Evolutionary conservation across 2,888 invertebrate genomes (phyloP).

Genomic region (Patella caerulea): DNA sequence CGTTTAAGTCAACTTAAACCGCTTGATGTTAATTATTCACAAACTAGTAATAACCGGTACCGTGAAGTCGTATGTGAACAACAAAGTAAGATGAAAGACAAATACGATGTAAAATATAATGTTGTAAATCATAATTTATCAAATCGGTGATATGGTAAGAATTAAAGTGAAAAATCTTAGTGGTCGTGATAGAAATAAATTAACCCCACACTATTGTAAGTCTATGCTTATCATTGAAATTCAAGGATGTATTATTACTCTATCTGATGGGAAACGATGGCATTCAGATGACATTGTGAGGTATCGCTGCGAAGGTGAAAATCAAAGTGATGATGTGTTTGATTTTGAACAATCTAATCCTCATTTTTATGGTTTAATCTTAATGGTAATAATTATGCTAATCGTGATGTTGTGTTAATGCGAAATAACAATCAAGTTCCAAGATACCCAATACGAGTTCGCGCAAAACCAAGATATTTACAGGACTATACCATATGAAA

Average conservation of each 20-base stretch:
- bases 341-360: too few relatives aligned
- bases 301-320: too few relatives aligned
- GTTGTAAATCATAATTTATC: not conserved
- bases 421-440: too few relatives aligned
- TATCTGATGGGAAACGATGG: too few relatives aligned
- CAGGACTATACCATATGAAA: too few relatives aligned
- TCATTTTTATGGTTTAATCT: too few relatives aligned
- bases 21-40: not conserved
- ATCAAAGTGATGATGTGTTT: too few relatives aligned
- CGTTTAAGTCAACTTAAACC: not conserved
- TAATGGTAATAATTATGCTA: too few relatives aligned
- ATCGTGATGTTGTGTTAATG: too few relatives aligned
- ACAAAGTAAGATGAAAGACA: not conserved
- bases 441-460: too few relatives aligned
- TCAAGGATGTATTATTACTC: not conserved
- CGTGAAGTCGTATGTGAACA: not conserved
- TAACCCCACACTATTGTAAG: not conserved
- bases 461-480: too few relatives aligned
- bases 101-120: not conserved
- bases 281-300: too few relatives aligned
- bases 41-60: not conserved
- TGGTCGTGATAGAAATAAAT: not conserved
- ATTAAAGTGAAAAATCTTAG: not conserved
- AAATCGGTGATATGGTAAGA: not conserved
- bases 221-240: not conserved